Conservation (phyloP, 1,140 invertebrate species). For the Philaenus spumarius region DNA sequence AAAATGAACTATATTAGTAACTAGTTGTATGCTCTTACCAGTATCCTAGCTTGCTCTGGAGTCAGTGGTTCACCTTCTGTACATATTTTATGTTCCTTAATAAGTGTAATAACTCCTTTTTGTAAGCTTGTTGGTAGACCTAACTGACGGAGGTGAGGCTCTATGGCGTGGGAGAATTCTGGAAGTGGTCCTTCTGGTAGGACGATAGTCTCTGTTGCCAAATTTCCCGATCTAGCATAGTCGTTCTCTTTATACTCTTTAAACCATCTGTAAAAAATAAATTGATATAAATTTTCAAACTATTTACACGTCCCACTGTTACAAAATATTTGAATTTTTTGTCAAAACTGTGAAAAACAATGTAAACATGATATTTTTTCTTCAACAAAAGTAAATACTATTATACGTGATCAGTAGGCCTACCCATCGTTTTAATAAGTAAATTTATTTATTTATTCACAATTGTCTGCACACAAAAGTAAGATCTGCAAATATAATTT, state of each 20-base stretch:
- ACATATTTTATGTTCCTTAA: constrained; percentile 82
- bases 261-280: constrained; percentile 61
- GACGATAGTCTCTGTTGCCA: constrained; percentile 67
- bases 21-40: constrained; percentile 52
- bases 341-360: not conserved
- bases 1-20: not conserved
- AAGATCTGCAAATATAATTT: too few species aligned
- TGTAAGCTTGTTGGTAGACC: constrained; percentile 89
- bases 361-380: not conserved
- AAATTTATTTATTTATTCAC: too few species aligned
- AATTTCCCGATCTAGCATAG: constrained; percentile 83
- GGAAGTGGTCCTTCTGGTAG: constrained; percentile 77
- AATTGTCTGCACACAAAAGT: too few species aligned
- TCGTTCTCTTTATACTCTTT: constrained; percentile 68
- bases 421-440: too few species aligned
- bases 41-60: constrained; percentile 86
- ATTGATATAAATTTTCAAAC: not conserved
- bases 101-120: constrained; percentile 79
- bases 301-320: not conserved
- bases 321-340: not conserved
- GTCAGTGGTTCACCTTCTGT: constrained; percentile 73
- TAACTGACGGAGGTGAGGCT: constrained; percentile 87
- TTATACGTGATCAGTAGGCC: too few species aligned
- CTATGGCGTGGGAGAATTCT: constrained; percentile 89
- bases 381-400: not conserved